Conservation (phyloP, 2,888 invertebrate species). For the Euzetes globulus region DNA sequence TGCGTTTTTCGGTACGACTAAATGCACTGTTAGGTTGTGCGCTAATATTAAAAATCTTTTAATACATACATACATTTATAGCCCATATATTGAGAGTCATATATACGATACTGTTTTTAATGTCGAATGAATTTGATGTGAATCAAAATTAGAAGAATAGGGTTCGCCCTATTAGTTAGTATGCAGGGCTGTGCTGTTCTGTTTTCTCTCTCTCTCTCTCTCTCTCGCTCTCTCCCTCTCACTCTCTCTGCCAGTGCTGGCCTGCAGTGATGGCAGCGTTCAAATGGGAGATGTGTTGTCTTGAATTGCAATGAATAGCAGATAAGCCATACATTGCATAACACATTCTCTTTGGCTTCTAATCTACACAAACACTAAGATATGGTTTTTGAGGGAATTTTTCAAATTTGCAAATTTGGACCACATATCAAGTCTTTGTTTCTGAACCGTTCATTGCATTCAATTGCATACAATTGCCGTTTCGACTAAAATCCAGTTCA, state of each 20-base stretch:
- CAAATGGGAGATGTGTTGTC: conserved; percentile 19
- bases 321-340: background rate
- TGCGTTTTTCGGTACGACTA: background rate
- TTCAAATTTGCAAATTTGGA: too few relatives aligned
- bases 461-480: background rate
- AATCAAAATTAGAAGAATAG: conserved; percentile 29
- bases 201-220: background rate
- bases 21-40: background rate
- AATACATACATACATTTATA: background rate
- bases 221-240: background rate
- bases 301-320: conserved; percentile 22
- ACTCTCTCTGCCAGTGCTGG: background rate
- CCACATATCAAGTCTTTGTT: too few relatives aligned
- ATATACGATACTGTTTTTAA: conserved; percentile 23
- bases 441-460: background rate
- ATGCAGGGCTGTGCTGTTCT: conserved; percentile 14
- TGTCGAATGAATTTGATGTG: conserved; percentile 21
- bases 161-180: conserved; percentile 29
- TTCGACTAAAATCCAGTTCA: background rate
- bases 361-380: background rate
- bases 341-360: background rate
- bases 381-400: too few relatives aligned
- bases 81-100: background rate
- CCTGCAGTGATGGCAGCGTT: conserved; percentile 17
- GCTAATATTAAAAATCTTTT: background rate